These are phyloP conservation scores for Dryobates pubescens DNA, from an alignment of 2,797 vertebrate species.

Conservation along the genomic window DNA sequence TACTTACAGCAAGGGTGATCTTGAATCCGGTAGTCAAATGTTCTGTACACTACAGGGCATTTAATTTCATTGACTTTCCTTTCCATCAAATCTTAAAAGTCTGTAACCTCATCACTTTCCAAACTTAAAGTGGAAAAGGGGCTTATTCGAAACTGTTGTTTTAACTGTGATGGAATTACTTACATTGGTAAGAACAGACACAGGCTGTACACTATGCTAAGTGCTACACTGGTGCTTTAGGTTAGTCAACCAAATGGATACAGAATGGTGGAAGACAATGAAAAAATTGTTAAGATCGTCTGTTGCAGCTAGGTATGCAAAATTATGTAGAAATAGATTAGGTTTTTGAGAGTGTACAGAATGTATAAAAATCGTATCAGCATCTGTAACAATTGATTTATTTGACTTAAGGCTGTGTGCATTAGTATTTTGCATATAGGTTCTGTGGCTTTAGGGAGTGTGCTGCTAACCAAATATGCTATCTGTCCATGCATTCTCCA, in stretches of 20 bases:
- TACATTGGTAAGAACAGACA: neutral
- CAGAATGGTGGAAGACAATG: neutral
- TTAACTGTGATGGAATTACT: neutral
- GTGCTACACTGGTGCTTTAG: neutral
- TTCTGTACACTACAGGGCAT: accelerated
- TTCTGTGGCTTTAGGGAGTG: neutral
- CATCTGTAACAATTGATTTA: neutral
- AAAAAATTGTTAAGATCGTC: neutral
- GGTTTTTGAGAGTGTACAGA: neutral
- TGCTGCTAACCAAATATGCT: neutral
- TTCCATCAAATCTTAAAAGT: neutral
- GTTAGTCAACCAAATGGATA: neutral
- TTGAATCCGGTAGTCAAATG: neutral
- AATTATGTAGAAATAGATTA: neutral
- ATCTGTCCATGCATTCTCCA: neutral
- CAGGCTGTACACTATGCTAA: neutral
- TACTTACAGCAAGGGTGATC: neutral
- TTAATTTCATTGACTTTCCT: neutral
- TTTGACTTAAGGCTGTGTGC: neutral
- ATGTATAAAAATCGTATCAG: neutral
- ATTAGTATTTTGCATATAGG: neutral
- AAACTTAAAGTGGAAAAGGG: neutral
- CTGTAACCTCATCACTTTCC: neutral
- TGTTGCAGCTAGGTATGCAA: neutral
- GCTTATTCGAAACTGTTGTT: neutral